Base-by-base conservation (phyloP, 2,888 invertebrate genomes). In the Tridacna crocea region DNA sequence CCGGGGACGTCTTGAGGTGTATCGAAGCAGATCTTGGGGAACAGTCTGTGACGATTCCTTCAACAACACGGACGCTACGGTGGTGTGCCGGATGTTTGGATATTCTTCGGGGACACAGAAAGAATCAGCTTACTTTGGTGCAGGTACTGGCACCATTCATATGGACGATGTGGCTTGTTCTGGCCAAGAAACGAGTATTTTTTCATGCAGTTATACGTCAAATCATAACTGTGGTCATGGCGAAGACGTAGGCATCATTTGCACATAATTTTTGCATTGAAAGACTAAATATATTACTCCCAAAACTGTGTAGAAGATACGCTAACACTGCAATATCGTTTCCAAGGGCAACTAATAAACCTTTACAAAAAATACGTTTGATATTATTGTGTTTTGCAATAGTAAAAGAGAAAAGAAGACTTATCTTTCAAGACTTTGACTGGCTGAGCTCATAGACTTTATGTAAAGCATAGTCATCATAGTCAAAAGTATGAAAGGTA, bases 31-130 rank as follows among this genome's bases (percentile, higher is more conserved):
- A 6, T 47, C 48, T 17, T 70, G 70, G 70, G 70, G 70, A 11
- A 70, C 70, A 10, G 70, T 70, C 13, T 70, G 70, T 51, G 70
- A 70, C 22, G 70, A 70, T 24, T 70, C 70, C 12, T 70, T 70
- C 51, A 51, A 26, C 19, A 51, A 70, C 47, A 26, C 26, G 4
- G 70, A 70, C 70, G 70, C 70, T 22, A 70, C 24, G 11, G 70
- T 70, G 19, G 70, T 51, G 11, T 70, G 70, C 26, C 70, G 70
- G 24, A 70, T 70, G 70, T 70, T 70, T 8, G 70, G 70, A 6
- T 70, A 70, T n/a, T 19, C 70, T 12, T 22, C 22, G 24, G 70
- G 70, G 22, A 48, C 13, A 22, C 70, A 70, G 70, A 70, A 70
- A 70, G 51, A 48, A 26, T 26, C 48, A 1, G 70, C 70, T 12